Evolutionary conservation across 2,113 vertebrate species (phyloP), one percentile per base, ranked within the genome.

Genomic region (Campylomormyrus tamandua): DNA sequence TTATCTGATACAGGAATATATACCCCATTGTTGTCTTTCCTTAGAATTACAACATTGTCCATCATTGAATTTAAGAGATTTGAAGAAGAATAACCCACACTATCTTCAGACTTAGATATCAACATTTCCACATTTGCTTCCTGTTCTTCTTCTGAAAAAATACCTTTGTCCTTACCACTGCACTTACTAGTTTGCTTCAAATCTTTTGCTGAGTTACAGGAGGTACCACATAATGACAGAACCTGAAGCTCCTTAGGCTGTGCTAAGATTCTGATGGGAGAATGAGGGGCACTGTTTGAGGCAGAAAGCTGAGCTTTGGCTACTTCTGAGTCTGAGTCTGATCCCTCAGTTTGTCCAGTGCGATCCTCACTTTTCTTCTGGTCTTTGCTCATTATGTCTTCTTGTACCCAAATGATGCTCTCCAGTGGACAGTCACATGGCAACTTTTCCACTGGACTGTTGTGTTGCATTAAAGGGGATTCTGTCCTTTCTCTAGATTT

Each of bases 231-330:
- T 83, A 95, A 95, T 46, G 95, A 96, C 86, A 95, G 95, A 5
- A 93, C 94, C 8, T 92, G 93, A 70, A 93, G 92, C 48, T 95
- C 94, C 91, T 95, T 95, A 5, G 89, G 10, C 80, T 92, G 95
- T 21, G 39, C 35, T 0, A 87, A 66, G 21, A 31, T n/a, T 83
- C 92, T 90, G 85, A 92, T 93, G 31, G 95, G 95, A 45, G 96
- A 94, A 27, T 92, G 94, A 35, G 96, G 96, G 58, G 93, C 94
- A 90, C 96, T 96, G 70, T 93, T 91, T 48, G 95, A 96, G 31
- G 95, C 92, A 3, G 91, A 83, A 85, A 89, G 90, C 85, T 93
- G 92, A 56, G 92, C 88, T 92, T 93, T 94, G 21, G 90, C 52
- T 6, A 91, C 91, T 10, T 94, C 92, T 0, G 15, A 90, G 90